Evolutionary conservation across 2,113 vertebrate species (phyloP).

Genomic region (Gavia stellata): DNA sequence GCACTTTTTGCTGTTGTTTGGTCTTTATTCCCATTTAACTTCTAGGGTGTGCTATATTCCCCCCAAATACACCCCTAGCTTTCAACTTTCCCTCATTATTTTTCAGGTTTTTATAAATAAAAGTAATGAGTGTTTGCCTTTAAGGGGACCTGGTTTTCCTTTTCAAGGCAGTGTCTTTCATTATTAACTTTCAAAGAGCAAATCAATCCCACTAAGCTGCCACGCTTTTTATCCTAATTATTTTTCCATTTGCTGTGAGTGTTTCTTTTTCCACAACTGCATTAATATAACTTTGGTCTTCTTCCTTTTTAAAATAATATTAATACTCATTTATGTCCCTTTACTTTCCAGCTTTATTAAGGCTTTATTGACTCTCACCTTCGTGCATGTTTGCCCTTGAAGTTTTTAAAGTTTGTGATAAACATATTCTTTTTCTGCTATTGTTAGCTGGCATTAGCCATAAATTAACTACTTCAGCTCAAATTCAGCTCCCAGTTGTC

Average conservation of each 20-base stretch:
- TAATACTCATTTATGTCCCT: not conserved
- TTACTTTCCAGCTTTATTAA: not conserved
- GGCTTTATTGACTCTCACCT: not conserved
- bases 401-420: not conserved
- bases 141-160: not conserved
- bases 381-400: not conserved
- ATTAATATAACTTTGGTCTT: not conserved
- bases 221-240: not conserved
- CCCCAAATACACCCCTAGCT: not conserved
- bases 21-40: not conserved
- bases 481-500: not conserved
- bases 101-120: not conserved
- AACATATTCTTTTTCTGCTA: not conserved
- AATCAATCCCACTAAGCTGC: not conserved
- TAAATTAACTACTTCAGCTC: not conserved
- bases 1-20: not conserved
- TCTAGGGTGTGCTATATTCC: not conserved
- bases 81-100: not conserved
- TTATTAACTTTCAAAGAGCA: constrained; percentile 15
- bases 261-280: not conserved
- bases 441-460: not conserved
- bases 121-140: not conserved
- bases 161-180: not conserved
- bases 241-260: not conserved
- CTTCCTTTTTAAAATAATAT: not conserved